Percentiles rank a stretch among this genome's conserved stretches.
These are phyloP conservation scores for Setipinna tenuifilis DNA, from an alignment of 2,797 vertebrate species.

Conservation along the genomic window DNA sequence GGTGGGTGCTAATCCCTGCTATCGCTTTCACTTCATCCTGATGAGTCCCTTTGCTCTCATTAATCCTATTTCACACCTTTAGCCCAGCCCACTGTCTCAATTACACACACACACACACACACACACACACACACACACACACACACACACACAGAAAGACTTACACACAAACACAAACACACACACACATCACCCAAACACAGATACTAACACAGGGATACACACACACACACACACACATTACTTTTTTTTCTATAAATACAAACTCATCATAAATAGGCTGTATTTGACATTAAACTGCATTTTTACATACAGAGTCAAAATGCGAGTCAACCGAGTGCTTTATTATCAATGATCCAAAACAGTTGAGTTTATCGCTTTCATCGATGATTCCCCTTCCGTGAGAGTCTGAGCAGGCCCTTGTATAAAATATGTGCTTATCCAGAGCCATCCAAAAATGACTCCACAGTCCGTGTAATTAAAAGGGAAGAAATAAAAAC, in stretches of 20 bases:
- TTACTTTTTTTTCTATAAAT: not conserved
- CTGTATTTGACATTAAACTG: not conserved
- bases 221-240: not conserved
- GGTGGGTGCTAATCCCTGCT: slow-evolving; percentile 19
- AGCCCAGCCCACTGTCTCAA: slow-evolving; percentile 23
- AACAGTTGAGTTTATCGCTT: not conserved
- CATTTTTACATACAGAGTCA: not conserved
- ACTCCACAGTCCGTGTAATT: not conserved
- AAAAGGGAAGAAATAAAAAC: not conserved
- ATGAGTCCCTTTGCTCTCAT: slow-evolving; percentile 25
- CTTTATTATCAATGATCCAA: not conserved
- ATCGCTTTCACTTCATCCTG: slow-evolving; percentile 26
- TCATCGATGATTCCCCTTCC: too few species aligned
- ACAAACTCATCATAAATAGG: too few species aligned
- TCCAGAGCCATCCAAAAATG: slow-evolving; percentile 5
- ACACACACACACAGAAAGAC: not conserved
- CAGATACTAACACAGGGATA: not conserved
- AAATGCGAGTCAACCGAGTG: not conserved
- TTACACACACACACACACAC: slow-evolving; percentile 21
- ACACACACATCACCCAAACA: not conserved
- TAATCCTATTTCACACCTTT: slow-evolving; percentile 24
- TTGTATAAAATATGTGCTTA: not conserved
- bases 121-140: not conserved
- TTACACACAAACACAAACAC: not conserved
- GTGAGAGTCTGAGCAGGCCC: not conserved